Evolutionary conservation across 2,113 vertebrate species (phyloP).

Genomic region (Microcebus lehilahytsara): DNA sequence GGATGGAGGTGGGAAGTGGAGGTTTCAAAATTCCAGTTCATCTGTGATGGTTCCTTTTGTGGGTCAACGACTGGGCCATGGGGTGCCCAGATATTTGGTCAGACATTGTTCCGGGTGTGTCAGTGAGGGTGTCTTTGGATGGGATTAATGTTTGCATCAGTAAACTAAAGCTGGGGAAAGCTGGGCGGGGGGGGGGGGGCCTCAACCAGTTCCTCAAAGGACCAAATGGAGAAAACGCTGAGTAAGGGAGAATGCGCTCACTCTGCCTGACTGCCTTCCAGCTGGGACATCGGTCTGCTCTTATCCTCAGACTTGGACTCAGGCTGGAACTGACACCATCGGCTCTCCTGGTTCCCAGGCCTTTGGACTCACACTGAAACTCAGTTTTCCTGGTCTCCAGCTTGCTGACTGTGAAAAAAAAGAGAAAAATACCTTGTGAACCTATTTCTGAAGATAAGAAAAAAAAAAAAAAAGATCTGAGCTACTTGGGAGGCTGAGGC

Average conservation of each 20-base stretch:
- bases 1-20: too few relatives aligned
- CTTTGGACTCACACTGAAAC: not conserved
- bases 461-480: too few relatives aligned
- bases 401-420: too few relatives aligned
- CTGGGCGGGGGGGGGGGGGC: too few relatives aligned
- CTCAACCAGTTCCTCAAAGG: not conserved
- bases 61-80: not conserved
- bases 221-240: not conserved
- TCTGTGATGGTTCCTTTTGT: not conserved
- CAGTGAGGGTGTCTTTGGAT: not conserved
- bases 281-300: fast-evolving
- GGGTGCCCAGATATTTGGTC: not conserved
- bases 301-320: not conserved
- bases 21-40: not conserved
- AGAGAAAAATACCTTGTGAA: too few relatives aligned
- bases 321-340: too few relatives aligned
- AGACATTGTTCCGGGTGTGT: not conserved
- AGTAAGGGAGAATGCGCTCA: too few relatives aligned
- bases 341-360: not conserved
- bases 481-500: too few relatives aligned
- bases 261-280: not conserved
- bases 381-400: not conserved
- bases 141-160: not conserved
- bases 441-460: too few relatives aligned
- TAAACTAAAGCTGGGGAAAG: not conserved